phyloP scores from a whole-genome alignment of 2,888 invertebrate species.

The Sminthurinus aureus region DNA sequence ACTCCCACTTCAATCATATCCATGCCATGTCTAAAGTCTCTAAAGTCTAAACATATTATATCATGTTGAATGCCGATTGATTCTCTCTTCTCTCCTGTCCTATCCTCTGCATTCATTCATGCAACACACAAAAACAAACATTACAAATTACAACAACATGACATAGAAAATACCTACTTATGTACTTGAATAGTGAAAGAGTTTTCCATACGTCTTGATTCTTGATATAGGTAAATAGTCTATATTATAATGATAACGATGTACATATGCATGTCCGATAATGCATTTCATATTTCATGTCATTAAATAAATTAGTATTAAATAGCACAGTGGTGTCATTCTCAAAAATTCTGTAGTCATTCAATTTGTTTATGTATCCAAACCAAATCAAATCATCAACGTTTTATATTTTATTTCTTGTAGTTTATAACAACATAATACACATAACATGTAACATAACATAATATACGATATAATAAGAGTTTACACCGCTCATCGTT shows the following conservation, averaged over 20 bases:
- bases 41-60: too few relatives aligned
- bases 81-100: neutral
- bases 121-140: neutral
- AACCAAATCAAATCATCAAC: neutral
- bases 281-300: too few relatives aligned
- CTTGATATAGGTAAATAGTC: too few relatives aligned
- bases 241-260: neutral
- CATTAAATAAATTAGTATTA: too few relatives aligned
- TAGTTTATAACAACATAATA: neutral
- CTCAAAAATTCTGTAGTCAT: neutral
- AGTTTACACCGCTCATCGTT: too few relatives aligned
- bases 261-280: neutral
- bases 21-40: neutral
- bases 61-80: neutral
- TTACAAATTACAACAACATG: slow-evolving; percentile 1
- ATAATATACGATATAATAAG: too few relatives aligned
- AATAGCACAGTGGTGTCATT: too few relatives aligned
- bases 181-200: neutral
- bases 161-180: neutral
- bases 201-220: too few relatives aligned
- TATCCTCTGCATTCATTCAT: neutral
- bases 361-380: slow-evolving; percentile 7
- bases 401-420: neutral
- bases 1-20: neutral
- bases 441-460: neutral